phyloP scores from a whole-genome alignment of 1,140 invertebrate genomes.

The Triops longicaudatus region DNA sequence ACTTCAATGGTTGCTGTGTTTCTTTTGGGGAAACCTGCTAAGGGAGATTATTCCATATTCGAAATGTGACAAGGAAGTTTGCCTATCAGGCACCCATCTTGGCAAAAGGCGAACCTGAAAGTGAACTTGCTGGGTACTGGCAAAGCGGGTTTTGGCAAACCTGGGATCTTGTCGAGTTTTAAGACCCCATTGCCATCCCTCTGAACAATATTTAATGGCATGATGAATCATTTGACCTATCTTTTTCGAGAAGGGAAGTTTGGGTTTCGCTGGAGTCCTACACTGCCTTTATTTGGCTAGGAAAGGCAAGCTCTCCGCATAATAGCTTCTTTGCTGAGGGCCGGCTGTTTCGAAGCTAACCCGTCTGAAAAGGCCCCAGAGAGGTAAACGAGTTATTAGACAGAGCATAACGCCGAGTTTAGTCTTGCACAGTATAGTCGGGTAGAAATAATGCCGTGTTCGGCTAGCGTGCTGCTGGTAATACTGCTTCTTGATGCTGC shows the following conservation, averaged over 20 bases:
- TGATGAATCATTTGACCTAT: neutral
- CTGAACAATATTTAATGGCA: neutral
- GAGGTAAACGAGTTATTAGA: slow-evolving; percentile 15
- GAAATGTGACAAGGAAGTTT: no score
- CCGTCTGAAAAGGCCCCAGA: neutral
- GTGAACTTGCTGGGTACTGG: no score
- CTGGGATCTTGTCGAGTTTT: neutral
- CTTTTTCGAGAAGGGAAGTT: neutral
- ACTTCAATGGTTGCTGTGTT: no score
- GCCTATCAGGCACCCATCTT: no score
- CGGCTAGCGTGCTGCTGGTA: neutral
- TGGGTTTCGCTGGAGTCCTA: neutral
- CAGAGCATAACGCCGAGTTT: neutral
- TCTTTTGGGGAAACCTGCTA: no score
- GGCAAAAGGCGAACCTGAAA: no score
- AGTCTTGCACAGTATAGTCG: neutral
- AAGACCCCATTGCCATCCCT: neutral
- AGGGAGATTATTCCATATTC: no score
- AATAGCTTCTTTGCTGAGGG: neutral
- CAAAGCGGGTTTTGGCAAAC: neutral
- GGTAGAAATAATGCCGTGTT: neutral
- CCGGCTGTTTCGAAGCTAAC: neutral
- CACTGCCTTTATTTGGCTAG: slow-evolving; percentile 3
- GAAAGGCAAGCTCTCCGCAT: neutral
- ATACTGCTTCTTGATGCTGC: no score